These are phyloP conservation scores for Dendrolimus kikuchii DNA, from an alignment of 1,140 invertebrate genomes.

Conservation along the genomic window DNA sequence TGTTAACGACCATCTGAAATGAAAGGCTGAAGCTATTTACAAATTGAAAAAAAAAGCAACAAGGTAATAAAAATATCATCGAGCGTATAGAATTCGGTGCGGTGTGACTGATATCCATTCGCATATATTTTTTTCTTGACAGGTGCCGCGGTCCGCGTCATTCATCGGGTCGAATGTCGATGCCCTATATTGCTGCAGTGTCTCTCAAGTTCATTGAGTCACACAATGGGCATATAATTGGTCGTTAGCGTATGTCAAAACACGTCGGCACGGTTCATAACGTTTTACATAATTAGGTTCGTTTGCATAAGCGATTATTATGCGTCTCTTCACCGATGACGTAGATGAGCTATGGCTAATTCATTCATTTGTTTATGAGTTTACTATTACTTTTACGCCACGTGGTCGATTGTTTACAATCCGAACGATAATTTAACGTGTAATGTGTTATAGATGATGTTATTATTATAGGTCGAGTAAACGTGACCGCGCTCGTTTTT, in stretches of 20 bases:
- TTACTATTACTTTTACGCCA: slow-evolving; percentile 49
- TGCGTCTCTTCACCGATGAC: slow-evolving; percentile 61
- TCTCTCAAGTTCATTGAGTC: slow-evolving; percentile 65
- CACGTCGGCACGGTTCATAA: slow-evolving; percentile 50
- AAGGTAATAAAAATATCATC: slow-evolving; percentile 48
- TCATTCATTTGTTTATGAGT: slow-evolving; percentile 61
- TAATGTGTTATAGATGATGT: slow-evolving; percentile 42
- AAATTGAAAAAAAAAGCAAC: slow-evolving; percentile 7
- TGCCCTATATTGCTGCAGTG: slow-evolving; percentile 62
- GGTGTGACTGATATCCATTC: slow-evolving; percentile 54
- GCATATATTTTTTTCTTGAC: slow-evolving; percentile 52
- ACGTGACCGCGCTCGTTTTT: slow-evolving; percentile 5
- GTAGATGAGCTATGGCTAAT: slow-evolving; percentile 50
- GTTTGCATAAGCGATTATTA: slow-evolving; percentile 68
- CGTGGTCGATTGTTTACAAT: slow-evolving; percentile 46
- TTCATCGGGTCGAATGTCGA: slow-evolving; percentile 47
- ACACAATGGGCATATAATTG: slow-evolving; percentile 64
- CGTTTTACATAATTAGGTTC: slow-evolving; percentile 65
- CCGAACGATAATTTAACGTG: slow-evolving; percentile 39
- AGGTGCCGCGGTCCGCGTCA: slow-evolving; percentile 41
- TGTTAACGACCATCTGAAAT: background rate
- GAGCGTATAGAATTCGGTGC: slow-evolving; percentile 43
- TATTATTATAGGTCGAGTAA: slow-evolving; percentile 21
- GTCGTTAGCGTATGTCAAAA: slow-evolving; percentile 64
- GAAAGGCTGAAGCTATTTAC: background rate